Conservation (phyloP, 2,888 invertebrate genomes). For the Protonemura montana region DNA sequence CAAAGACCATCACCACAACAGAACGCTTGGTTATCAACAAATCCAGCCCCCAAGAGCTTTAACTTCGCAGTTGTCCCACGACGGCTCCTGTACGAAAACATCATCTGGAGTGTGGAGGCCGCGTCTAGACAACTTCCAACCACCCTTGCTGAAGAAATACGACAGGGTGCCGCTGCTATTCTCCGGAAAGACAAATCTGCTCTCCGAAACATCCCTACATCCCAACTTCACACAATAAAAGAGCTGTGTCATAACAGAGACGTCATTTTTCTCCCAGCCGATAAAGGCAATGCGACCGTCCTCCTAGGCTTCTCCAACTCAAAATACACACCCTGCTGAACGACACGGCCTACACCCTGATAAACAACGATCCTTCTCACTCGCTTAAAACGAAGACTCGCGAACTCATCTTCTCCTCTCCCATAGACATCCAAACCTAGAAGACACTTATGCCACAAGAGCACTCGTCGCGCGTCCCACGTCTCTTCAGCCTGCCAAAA, state of each 20-base stretch:
- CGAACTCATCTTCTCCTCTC: too few species aligned
- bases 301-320: neutral
- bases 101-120: constrained; percentile 8
- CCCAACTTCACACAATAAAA: neutral
- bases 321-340: neutral
- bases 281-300: constrained; percentile 33
- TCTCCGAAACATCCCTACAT: neutral
- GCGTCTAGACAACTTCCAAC: neutral
- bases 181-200: constrained; percentile 24
- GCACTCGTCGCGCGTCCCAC: neutral
- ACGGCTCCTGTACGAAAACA: neutral
- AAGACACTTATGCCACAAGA: too few species aligned
- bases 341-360: neutral
- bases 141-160: neutral
- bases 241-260: constrained; percentile 25
- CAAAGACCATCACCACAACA: too few species aligned
- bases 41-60: neutral
- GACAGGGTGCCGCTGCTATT: constrained; percentile 8
- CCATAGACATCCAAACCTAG: neutral
- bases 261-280: neutral
- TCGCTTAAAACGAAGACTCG: too few species aligned
- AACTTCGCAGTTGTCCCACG: constrained; percentile 14
- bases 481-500: neutral
- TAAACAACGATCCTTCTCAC: neutral
- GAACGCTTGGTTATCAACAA: too few species aligned